Evolutionary conservation across 2,888 invertebrate species (phyloP), one percentile per base, ranked within the genome.

Genomic region (Eilema caniola): DNA sequence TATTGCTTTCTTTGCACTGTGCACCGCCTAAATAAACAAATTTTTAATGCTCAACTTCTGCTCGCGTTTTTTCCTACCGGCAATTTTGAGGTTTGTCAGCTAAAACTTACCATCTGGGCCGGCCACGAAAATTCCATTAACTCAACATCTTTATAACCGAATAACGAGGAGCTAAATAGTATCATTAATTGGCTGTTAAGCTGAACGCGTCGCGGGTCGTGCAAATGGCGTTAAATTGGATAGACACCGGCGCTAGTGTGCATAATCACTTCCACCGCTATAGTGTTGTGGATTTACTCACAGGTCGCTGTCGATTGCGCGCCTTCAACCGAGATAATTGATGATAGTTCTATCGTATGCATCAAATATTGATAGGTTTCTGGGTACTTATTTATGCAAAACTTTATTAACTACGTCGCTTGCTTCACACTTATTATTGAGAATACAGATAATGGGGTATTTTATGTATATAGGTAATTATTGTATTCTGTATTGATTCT

Each of bases 181-280:
- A 79, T 78, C 82, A 83, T 85, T 88, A 89, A 89, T 90, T 85
- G 86, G 81, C 76, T 84, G 84, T 86, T 87, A 87, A 86, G 81
- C 83, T 70, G 79, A 76, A 81, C 81, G 78, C 73, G 66, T 77
- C 77, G 78, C 75, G 78, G 78, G 73, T 75, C 77, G 77, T 70
- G 84, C 83, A 87, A 86, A 86, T 88, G 85, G 86, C 87, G 88
- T 87, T 84, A 90, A 90, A 90, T 90, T 89, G 87, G 82, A 71
- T 75, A 74, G 83, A 72, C 75, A 76, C 79, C 77, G 60, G 83
- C 79, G 79, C 76, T 79, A 74, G 76, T 86, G 86, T 86, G 84
- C 84, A 81, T 88, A 85, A 89, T 87, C 86, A 83, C 83, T 78
- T 72, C 73, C 75, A 76, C 80, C 75, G 69, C 70, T 67, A 70